These are phyloP conservation scores for Colletes collaris DNA, from an alignment of 2,888 invertebrate species.

Conservation along the genomic window DNA sequence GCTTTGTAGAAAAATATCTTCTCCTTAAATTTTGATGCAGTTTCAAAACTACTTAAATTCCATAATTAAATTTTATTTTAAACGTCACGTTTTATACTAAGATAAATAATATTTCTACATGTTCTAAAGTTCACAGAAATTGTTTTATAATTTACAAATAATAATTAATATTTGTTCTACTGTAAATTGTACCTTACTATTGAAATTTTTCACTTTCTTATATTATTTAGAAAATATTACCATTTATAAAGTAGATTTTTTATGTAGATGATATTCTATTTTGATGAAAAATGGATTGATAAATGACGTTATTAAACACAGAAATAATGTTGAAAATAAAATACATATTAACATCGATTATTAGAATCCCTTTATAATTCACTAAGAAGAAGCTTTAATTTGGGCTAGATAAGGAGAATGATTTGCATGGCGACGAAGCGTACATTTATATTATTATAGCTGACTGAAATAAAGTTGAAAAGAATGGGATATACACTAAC, in stretches of 20 bases:
- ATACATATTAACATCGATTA: not conserved
- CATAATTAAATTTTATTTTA: not conserved
- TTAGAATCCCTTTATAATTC: not conserved
- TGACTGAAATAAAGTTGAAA: slow-evolving; percentile 23
- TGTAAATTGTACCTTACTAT: too few relatives aligned
- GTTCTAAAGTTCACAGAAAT: not conserved
- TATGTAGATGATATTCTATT: not conserved
- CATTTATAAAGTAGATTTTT: too few relatives aligned
- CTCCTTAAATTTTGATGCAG: slow-evolving; percentile 16
- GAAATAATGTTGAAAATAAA: not conserved
- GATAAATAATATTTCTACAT: not conserved
- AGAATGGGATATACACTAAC: slow-evolving; percentile 33
- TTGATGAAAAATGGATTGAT: not conserved
- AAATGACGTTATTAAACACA: slow-evolving; percentile 8
- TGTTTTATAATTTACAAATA: too few relatives aligned
- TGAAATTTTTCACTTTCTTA: too few relatives aligned
- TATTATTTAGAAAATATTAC: too few relatives aligned
- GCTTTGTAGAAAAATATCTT: slow-evolving; percentile 15
- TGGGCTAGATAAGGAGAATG: not conserved
- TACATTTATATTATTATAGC: slow-evolving; percentile 18
- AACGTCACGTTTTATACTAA: not conserved
- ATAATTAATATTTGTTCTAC: too few relatives aligned
- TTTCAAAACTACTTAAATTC: slow-evolving; percentile 5
- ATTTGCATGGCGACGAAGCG: slow-evolving; percentile 18
- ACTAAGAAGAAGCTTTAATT: not conserved